Conservation (phyloP, 2,113 vertebrate species). For the Clinocottus analis region DNA sequence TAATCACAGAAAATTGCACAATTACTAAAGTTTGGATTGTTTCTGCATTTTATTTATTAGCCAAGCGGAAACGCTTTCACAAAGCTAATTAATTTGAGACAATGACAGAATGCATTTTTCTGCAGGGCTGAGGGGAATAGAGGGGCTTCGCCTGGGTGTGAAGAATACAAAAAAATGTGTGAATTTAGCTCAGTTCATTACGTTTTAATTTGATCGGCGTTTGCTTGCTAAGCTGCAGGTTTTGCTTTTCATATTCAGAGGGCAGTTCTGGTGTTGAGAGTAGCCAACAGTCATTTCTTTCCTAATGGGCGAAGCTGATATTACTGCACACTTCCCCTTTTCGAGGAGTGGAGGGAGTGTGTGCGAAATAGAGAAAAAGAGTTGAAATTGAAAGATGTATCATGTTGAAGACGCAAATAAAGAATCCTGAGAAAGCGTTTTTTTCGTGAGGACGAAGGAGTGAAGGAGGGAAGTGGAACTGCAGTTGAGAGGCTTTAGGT, state of each 20-base stretch:
- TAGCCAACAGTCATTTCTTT: neutral
- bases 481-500: conserved; percentile 24
- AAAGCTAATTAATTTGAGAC: conserved; percentile 49
- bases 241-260: conserved; percentile 2
- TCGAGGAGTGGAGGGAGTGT: neutral
- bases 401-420: neutral
- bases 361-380: neutral
- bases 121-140: neutral
- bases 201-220: neutral
- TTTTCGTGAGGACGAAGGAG: conserved; percentile 10
- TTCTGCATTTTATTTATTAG: conserved; percentile 47
- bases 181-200: neutral
- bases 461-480: conserved; percentile 38
- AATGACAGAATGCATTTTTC: conserved; percentile 1
- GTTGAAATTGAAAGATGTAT: conserved; percentile 15
- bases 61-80: conserved; percentile 17
- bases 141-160: neutral
- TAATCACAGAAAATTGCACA: conserved; percentile 49
- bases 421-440: neutral
- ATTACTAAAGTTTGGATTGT: conserved; percentile 36
- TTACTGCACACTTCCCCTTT: conserved; percentile 32
- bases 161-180: neutral
- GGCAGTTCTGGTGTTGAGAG: neutral
- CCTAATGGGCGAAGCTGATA: neutral
- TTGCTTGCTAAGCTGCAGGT: neutral